These are phyloP conservation scores for Euura lappo DNA, from an alignment of 1,140 invertebrate species.

Conservation along the genomic window DNA sequence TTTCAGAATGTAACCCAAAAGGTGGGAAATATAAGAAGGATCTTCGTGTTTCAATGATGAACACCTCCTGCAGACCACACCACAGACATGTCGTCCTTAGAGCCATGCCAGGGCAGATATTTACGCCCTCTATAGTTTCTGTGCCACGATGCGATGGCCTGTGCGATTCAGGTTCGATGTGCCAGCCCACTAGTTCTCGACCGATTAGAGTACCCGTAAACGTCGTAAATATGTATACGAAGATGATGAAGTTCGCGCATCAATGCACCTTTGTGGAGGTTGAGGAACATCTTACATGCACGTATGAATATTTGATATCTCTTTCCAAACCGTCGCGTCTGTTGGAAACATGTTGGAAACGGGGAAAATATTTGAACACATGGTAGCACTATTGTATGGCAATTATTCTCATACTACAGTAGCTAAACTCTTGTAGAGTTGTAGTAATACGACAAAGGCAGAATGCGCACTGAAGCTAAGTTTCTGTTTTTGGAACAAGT, in stretches of 20 bases:
- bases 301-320: neutral
- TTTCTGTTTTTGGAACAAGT: too few species aligned
- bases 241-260: neutral
- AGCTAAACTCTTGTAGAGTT: too few species aligned
- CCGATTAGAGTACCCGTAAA: neutral
- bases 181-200: neutral
- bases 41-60: neutral
- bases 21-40: too few species aligned
- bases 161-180: neutral
- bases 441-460: too few species aligned
- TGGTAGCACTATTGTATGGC: too few species aligned
- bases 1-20: too few species aligned
- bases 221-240: neutral
- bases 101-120: neutral
- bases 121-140: neutral
- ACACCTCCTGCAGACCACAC: neutral
- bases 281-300: neutral
- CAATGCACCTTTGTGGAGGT: neutral
- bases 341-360: too few species aligned
- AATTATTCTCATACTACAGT: too few species aligned
- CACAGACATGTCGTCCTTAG: neutral
- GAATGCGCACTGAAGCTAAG: too few species aligned
- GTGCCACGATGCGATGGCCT: neutral
- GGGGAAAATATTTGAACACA: too few species aligned
- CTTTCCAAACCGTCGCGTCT: neutral